These are phyloP conservation scores for Triplophysa rosa DNA, from an alignment of 2,113 vertebrate genomes.

Conservation along the genomic window DNA sequence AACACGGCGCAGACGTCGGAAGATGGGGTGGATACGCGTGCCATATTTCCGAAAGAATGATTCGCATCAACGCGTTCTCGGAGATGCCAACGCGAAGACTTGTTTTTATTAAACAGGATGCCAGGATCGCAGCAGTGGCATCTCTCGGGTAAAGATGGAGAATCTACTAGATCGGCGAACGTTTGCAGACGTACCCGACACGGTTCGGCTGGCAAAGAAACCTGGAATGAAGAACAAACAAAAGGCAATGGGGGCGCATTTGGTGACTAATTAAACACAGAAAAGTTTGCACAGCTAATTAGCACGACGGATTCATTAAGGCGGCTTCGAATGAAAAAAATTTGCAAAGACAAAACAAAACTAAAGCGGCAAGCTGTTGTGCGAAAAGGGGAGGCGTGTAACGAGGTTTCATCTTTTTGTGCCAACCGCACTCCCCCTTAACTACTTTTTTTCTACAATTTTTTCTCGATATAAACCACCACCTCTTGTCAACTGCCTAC, in stretches of 20 bases:
- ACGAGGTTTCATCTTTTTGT: slow-evolving; percentile 63
- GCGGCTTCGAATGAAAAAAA: slow-evolving; percentile 61
- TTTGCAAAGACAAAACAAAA: slow-evolving; percentile 58
- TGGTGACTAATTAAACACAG: slow-evolving; percentile 69
- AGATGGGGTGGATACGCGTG: slow-evolving; percentile 43
- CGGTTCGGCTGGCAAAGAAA: slow-evolving; percentile 62
- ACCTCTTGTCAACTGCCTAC: slow-evolving; percentile 63
- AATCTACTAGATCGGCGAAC: slow-evolving; percentile 51
- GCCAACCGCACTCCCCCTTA: slow-evolving; percentile 61
- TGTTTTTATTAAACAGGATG: slow-evolving; percentile 70
- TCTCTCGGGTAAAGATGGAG: slow-evolving; percentile 64
- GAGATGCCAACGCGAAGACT: slow-evolving; percentile 68
- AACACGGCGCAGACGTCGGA: slow-evolving; percentile 57
- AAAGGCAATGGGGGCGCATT: slow-evolving; percentile 55
- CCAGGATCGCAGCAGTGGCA: slow-evolving; percentile 72
- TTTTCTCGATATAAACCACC: slow-evolving; percentile 57
- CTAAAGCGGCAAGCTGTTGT: slow-evolving; percentile 61
- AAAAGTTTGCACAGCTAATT: slow-evolving; percentile 71
- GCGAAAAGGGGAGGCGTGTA: slow-evolving; percentile 56
- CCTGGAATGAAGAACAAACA: slow-evolving; percentile 62
- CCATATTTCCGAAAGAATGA: slow-evolving; percentile 51
- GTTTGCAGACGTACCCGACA: slow-evolving; percentile 50
- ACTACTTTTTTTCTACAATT: slow-evolving; percentile 54
- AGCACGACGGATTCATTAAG: slow-evolving; percentile 58
- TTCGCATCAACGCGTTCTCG: slow-evolving; percentile 35